A percentile compares a stretch with the other conserved stretches of the same genome.
Evolutionary conservation across 1,140 invertebrate genomes (phyloP).

Genomic region (Plectrocnemia conspersa): DNA sequence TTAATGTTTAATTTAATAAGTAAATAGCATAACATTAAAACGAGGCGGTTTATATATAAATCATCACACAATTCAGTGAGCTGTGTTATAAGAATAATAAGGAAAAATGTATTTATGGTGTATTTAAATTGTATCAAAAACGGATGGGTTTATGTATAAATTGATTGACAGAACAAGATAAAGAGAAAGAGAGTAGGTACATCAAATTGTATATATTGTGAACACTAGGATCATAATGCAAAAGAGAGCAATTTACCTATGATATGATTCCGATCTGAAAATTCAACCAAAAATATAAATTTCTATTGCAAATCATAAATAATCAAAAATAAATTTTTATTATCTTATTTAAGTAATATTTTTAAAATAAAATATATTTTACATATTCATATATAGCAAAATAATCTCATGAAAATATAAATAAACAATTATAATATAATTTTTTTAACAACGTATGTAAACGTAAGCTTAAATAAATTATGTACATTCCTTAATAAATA

Average conservation of each 20-base stretch:
- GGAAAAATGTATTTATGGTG: not conserved
- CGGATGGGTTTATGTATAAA: too few species aligned
- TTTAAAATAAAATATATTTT: not conserved
- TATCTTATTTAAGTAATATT: not conserved
- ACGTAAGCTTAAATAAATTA: too few species aligned
- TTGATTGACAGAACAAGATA: not conserved
- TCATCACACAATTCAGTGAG: too few species aligned
- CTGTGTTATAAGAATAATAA: not conserved
- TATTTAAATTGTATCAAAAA: constrained; percentile 4
- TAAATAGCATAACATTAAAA: too few species aligned
- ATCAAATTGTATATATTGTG: constrained; percentile 14
- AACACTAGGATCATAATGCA: not conserved
- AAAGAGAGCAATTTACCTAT: constrained; percentile 44
- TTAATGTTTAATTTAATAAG: too few species aligned
- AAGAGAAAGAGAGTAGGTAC: not conserved
- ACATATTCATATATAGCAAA: constrained; percentile 1
- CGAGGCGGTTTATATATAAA: too few species aligned
- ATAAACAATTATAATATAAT: too few species aligned
- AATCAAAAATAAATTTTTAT: not conserved
- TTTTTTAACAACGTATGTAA: too few species aligned
- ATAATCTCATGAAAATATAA: not conserved
- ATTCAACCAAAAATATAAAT: constrained; percentile 48
- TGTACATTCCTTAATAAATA: too few species aligned
- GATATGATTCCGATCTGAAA: constrained; percentile 56
- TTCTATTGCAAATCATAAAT: constrained; percentile 28